Conservation (phyloP, 2,113 vertebrate species). For the Plecturocebus donacophilus region DNA sequence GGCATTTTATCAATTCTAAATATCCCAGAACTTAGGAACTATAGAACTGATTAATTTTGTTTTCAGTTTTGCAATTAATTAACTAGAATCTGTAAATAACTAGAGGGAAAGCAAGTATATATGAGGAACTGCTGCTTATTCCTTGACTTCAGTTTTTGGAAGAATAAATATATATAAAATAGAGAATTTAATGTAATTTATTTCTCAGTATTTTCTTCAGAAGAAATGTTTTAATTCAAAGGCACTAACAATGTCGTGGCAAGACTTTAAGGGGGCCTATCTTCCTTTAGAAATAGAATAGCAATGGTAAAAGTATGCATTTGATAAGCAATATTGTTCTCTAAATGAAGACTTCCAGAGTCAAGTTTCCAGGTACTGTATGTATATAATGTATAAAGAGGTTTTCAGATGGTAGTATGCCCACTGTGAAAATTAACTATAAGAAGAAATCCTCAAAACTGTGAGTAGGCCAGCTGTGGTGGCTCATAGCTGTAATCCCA, state of each 20-base stretch:
- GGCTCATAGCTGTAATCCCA: too few relatives aligned
- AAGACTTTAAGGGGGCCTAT: not conserved
- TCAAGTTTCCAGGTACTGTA: not conserved
- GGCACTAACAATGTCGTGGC: not conserved
- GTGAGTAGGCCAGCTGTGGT: too few relatives aligned
- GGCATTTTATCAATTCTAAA: not conserved
- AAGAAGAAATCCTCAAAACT: not conserved
- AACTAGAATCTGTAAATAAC: constrained; percentile 5
- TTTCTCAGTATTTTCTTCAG: not conserved
- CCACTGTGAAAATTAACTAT: not conserved
- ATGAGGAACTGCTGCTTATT: not conserved
- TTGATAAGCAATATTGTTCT: not conserved
- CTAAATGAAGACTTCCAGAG: not conserved
- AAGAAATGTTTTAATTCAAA: not conserved
- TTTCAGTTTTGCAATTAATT: not conserved
- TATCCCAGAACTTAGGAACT: not conserved
- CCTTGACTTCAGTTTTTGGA: not conserved
- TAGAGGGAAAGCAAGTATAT: not conserved
- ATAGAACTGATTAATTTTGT: not conserved
- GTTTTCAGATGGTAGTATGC: not conserved
- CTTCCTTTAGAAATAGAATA: not conserved
- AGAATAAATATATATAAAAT: not conserved
- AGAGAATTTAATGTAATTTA: not conserved
- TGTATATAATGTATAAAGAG: not conserved
- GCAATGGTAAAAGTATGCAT: not conserved